phyloP scores from a whole-genome alignment of 2,797 vertebrate species.

The Myotis vivesi region DNA sequence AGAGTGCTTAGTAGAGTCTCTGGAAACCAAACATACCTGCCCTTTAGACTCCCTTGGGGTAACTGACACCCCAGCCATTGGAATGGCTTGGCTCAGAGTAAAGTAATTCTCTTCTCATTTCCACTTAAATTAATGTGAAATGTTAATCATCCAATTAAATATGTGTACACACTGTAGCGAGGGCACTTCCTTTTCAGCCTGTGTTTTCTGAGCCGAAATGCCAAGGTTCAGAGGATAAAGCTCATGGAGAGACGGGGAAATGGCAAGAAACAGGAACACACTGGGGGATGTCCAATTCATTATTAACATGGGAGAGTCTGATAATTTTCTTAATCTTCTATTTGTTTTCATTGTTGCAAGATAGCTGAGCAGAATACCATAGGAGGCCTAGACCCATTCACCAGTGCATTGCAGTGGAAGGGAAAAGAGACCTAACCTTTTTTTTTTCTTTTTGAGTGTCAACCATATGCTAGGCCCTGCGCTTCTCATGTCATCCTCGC shows the following conservation, averaged over 20 bases:
- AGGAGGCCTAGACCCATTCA: not conserved
- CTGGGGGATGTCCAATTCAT: not conserved
- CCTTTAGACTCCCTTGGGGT: not conserved
- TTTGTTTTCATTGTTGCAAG: not conserved
- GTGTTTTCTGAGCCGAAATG: not conserved
- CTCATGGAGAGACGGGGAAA: not conserved
- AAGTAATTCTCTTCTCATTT: slow-evolving; percentile 30
- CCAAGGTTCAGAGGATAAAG: not conserved
- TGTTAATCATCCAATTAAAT: slow-evolving; percentile 25
- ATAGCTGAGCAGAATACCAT: not conserved
- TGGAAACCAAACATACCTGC: not conserved
- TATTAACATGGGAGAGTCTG: not conserved
- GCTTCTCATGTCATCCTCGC: not conserved
- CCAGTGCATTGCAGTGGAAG: not conserved
- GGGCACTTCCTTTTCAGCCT: not conserved
- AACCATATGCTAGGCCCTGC: not conserved
- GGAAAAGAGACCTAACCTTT: not conserved
- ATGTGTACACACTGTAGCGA: not conserved
- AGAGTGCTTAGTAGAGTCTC: not conserved
- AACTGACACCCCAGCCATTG: not conserved
- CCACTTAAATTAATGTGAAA: not conserved
- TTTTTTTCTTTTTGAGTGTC: not conserved
- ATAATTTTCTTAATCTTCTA: not conserved
- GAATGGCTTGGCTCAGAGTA: not conserved
- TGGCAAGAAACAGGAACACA: not conserved